Percentiles rank a stretch among this genome's conserved stretches.
phyloP scores from a whole-genome alignment of 2,888 invertebrate genomes.

The Orthosia incerta region DNA sequence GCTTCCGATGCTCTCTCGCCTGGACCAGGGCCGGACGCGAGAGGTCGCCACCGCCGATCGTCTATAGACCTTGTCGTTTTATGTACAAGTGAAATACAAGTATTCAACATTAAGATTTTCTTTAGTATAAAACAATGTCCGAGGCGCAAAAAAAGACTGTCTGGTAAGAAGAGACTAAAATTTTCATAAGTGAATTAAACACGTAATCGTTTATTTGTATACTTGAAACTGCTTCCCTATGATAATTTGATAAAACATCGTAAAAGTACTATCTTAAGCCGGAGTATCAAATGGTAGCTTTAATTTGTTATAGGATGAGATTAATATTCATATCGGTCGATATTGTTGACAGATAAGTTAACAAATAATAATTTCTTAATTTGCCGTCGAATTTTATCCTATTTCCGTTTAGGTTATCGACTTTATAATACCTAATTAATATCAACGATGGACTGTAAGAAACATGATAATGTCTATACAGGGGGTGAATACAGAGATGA shows the following conservation, averaged over 20 bases:
- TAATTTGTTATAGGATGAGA: conserved; percentile 16
- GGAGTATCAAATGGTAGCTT: conserved; percentile 25
- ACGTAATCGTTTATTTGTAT: neutral
- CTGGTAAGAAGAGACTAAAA: no score
- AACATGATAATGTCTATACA: no score
- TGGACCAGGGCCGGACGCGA: no score
- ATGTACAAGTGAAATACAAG: no score
- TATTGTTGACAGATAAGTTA: conserved; percentile 21
- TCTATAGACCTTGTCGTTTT: no score
- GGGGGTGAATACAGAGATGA: no score
- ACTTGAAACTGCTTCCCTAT: neutral
- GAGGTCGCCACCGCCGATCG: no score
- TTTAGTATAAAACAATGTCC: no score
- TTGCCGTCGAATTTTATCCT: neutral
- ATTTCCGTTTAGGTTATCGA: neutral
- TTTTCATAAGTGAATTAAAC: neutral
- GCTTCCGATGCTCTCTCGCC: no score
- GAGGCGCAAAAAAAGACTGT: no score
- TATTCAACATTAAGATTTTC: no score
- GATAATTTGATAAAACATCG: conserved; percentile 10
- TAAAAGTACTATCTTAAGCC: conserved; percentile 31
- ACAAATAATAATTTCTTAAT: neutral
- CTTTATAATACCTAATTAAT: neutral
- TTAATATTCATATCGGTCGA: conserved; percentile 16
- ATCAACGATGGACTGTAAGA: neutral